phyloP scores from a whole-genome alignment of 1,140 invertebrate species.

The Portunus trituberculatus region DNA sequence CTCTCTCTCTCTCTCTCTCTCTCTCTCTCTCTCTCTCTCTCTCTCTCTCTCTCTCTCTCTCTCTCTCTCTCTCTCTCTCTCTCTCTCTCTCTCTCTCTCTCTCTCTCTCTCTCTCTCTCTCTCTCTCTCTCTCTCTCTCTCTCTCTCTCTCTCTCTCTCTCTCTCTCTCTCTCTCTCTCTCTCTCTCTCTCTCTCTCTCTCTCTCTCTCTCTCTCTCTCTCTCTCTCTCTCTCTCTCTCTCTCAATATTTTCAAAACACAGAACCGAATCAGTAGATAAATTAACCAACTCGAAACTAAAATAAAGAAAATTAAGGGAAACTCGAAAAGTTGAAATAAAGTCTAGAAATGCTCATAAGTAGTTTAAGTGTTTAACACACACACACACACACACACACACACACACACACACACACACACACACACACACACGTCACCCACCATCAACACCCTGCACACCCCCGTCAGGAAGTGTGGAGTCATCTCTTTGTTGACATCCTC shows the following conservation, averaged over 20 bases:
- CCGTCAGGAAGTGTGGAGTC: no score
- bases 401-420: constrained; percentile 16
- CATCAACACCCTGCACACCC: not conserved
- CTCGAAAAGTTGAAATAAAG: no score
- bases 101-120: constrained; percentile 42
- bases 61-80: constrained; percentile 40
- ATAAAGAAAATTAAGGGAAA: not conserved
- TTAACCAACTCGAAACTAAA: not conserved
- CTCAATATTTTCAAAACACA: not conserved
- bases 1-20: constrained; percentile 34
- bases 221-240: constrained; percentile 36
- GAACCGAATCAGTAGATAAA: no score
- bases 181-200: constrained; percentile 50
- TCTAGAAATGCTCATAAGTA: no score
- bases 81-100: constrained; percentile 33
- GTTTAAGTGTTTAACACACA: not conserved
- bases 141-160: constrained; percentile 33
- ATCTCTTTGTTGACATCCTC: not conserved
- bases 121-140: constrained; percentile 47
- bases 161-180: constrained; percentile 23
- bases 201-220: constrained; percentile 44
- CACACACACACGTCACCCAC: not conserved
- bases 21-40: constrained; percentile 32
- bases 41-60: constrained; percentile 49
- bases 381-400: constrained; percentile 20